These are phyloP conservation scores for Drosophila phalerata DNA, from an alignment of 2,888 invertebrate genomes.

Conservation along the genomic window DNA sequence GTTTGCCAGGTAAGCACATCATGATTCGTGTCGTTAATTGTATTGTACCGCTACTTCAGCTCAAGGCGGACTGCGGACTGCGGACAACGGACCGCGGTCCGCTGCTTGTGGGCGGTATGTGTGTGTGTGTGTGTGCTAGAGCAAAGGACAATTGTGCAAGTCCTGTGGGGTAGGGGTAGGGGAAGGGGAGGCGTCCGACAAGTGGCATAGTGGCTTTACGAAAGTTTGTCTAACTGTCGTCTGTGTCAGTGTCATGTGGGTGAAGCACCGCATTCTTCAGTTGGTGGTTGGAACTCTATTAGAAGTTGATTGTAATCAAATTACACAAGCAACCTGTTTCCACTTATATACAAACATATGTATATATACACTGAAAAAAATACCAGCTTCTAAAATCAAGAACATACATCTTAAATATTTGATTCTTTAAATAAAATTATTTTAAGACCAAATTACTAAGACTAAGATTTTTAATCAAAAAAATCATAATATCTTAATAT, in stretches of 20 bases:
- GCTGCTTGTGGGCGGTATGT: not conserved
- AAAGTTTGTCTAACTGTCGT: slow-evolving; percentile 1
- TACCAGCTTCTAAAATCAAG: too few species aligned
- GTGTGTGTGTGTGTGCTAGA: not conserved
- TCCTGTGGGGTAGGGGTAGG: not conserved
- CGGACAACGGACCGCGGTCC: not conserved
- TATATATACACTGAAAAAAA: too few species aligned
- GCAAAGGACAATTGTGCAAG: slow-evolving; percentile 9
- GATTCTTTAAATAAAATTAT: too few species aligned
- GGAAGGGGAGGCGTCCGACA: slow-evolving; percentile 20
- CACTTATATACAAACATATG: slow-evolving; percentile 8
- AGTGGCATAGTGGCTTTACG: slow-evolving; percentile 35
- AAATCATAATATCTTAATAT: too few species aligned
- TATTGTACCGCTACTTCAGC: slow-evolving; percentile 75
- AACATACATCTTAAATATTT: too few species aligned
- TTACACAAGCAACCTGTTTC: slow-evolving; percentile 83
- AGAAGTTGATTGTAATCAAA: slow-evolving; percentile 83
- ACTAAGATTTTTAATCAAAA: too few species aligned
- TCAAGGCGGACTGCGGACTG: slow-evolving; percentile 39
- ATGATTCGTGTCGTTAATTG: slow-evolving; percentile 85
- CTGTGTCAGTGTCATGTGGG: slow-evolving; percentile 2
- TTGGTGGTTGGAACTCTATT: slow-evolving; percentile 78
- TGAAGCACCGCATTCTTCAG: not conserved
- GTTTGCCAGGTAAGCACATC: slow-evolving; percentile 84
- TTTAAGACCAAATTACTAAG: too few species aligned